Evolutionary conservation across 2,888 invertebrate species (phyloP), one percentile per base, ranked within the genome.

Genomic region (Macrosoma leucophasiata): DNA sequence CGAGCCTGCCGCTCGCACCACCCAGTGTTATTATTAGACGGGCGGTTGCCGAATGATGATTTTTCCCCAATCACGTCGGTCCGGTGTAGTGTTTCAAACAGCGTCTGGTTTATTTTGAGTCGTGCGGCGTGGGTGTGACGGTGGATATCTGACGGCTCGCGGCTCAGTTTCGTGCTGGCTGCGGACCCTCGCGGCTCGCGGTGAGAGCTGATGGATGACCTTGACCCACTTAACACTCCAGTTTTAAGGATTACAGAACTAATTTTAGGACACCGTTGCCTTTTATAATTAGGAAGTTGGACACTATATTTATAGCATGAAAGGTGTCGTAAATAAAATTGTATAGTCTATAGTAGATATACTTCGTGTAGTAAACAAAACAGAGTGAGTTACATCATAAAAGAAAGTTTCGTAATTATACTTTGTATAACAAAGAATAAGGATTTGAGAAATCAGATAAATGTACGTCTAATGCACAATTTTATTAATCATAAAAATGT

Each of bases 41-140:
- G 29, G 25, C 36, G n/a, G 30, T 43, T 46, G 41, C 44, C 36
- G 39, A 47, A 44, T 45, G 24, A 24, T 34, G 28, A 30, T 39
- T 40, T 48, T 46, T 42, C 39, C 39, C 40, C 36, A 43, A 41
- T 43, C 30, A 29, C 43, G 36, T 35, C 22, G 11, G 20, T 36
- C 47, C 39, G 78, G 81, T 81, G 71, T 81, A 71, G 63, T 72
- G 70, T 81, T 81, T 75, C 81, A 66, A 59, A 60, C 55, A 58
- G 52, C 73, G 76, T 74, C 71, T 64, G 72, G 76, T 74, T 76
- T 82, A 79, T 54, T 82, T 76, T 58, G 58, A 70, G 70, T 33
- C 43, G 46, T 58, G 48, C 40, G 29, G 76, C 71, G 81, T 77
- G 72, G 77, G 81, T 55, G 72, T 36, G 40, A 36, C 39, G 37